phyloP scores from a whole-genome alignment of 1,140 invertebrate species.

The Hyposmocoma kahamanoa region DNA sequence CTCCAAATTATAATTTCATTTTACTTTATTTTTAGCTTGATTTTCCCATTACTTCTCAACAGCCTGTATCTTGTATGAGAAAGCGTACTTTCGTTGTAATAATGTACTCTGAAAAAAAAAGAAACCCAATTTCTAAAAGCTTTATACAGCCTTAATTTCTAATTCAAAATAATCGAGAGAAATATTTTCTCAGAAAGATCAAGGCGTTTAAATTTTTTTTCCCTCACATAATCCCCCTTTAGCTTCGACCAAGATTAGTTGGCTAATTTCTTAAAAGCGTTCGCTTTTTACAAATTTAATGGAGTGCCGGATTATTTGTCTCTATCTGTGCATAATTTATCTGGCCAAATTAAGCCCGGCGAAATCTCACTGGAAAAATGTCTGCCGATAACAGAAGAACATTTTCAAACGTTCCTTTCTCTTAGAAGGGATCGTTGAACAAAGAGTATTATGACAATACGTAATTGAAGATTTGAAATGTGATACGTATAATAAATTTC shows the following conservation, averaged over 20 bases:
- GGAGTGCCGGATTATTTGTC: conserved; percentile 47
- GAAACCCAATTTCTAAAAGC: too few species aligned
- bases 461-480: conserved; percentile 21
- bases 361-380: conserved; percentile 32
- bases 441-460: conserved; percentile 40
- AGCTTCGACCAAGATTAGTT: conserved; percentile 31
- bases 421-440: conserved; percentile 34
- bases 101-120: too few species aligned
- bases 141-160: neutral
- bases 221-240: conserved; percentile 23
- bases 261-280: conserved; percentile 46
- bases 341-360: conserved; percentile 34
- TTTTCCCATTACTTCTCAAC: too few species aligned
- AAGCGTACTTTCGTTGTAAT: too few species aligned
- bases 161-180: conserved; percentile 1
- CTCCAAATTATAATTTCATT: too few species aligned
- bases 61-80: too few species aligned
- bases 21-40: too few species aligned
- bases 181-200: conserved; percentile 5
- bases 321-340: conserved; percentile 49
- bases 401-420: conserved; percentile 19
- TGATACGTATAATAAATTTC: conserved; percentile 29
- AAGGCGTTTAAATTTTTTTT: conserved; percentile 22
- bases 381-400: conserved; percentile 31
- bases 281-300: conserved; percentile 41